phyloP scores from a whole-genome alignment of 2,888 invertebrate genomes.

The Atrina japonica region DNA sequence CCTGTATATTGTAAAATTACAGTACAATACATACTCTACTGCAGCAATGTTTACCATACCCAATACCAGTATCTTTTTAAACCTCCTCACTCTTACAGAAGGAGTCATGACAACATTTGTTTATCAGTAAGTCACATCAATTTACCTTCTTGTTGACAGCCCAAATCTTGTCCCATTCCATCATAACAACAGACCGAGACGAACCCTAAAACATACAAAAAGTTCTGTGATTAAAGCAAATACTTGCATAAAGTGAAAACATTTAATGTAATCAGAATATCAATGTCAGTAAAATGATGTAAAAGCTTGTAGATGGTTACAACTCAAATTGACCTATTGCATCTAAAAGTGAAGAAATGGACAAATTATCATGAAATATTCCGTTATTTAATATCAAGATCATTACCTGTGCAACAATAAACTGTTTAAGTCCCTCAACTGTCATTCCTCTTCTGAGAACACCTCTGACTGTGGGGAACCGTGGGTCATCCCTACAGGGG shows the following conservation, averaged over 20 bases:
- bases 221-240: too few species aligned
- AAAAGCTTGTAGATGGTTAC: too few species aligned
- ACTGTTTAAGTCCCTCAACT: slow-evolving; percentile 97
- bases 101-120: neutral
- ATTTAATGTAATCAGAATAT: neutral
- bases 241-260: neutral
- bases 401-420: slow-evolving; percentile 94
- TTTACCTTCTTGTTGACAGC: slow-evolving; percentile 97
- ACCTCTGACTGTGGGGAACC: slow-evolving; percentile 99
- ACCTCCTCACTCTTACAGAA: too few species aligned
- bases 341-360: too few species aligned
- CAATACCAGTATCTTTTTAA: too few species aligned
- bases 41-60: too few species aligned
- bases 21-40: too few species aligned
- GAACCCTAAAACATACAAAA: slow-evolving; percentile 89
- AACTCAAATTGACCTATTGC: too few species aligned
- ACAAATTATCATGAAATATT: too few species aligned
- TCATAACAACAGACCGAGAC: slow-evolving; percentile 97
- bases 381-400: too few species aligned
- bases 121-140: too few species aligned
- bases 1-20: too few species aligned
- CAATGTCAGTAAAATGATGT: slow-evolving; percentile 1
- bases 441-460: slow-evolving; percentile 98
- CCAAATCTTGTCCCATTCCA: slow-evolving; percentile 99
- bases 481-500: slow-evolving; percentile 96